Percentiles rank a stretch among this genome's conserved stretches.
Conservation (phyloP, 2,113 vertebrate species). For the Perccottus glenii region DNA sequence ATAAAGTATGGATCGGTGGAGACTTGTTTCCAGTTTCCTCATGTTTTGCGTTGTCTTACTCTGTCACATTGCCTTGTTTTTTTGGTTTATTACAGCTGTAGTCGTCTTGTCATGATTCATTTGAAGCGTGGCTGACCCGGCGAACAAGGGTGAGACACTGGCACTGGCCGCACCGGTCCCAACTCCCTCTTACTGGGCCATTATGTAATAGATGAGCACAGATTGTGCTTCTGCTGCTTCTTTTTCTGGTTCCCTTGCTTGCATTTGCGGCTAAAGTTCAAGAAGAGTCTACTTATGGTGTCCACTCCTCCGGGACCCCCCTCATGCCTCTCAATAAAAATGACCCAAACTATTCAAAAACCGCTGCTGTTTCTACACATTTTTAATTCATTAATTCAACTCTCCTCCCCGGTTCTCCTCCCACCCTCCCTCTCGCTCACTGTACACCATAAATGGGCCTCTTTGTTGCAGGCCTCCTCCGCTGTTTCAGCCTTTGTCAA, state of each 20-base stretch:
- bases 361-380: conserved; percentile 59
- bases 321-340: conserved; percentile 59
- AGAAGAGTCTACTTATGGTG: conserved; percentile 35
- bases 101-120: conserved; percentile 20
- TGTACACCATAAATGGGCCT: conserved; percentile 72
- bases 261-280: conserved; percentile 47
- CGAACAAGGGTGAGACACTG: conserved; percentile 41
- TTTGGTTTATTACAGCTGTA: neutral
- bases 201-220: conserved; percentile 68
- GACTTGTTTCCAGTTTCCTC: conserved; percentile 44
- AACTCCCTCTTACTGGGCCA: conserved; percentile 64
- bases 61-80: conserved; percentile 35
- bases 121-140: neutral
- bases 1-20: conserved; percentile 10
- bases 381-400: conserved; percentile 82
- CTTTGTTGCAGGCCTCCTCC: conserved; percentile 78
- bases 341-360: conserved; percentile 63
- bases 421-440: conserved; percentile 61
- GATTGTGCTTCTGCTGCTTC: conserved; percentile 34
- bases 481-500: conserved; percentile 79
- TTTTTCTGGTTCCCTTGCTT: neutral
- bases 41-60: conserved; percentile 19
- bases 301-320: conserved; percentile 54
- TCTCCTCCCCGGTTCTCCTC: conserved; percentile 72
- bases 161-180: conserved; percentile 70